These are phyloP conservation scores for Villa cingulata DNA, from an alignment of 2,888 invertebrate species.

Conservation along the genomic window DNA sequence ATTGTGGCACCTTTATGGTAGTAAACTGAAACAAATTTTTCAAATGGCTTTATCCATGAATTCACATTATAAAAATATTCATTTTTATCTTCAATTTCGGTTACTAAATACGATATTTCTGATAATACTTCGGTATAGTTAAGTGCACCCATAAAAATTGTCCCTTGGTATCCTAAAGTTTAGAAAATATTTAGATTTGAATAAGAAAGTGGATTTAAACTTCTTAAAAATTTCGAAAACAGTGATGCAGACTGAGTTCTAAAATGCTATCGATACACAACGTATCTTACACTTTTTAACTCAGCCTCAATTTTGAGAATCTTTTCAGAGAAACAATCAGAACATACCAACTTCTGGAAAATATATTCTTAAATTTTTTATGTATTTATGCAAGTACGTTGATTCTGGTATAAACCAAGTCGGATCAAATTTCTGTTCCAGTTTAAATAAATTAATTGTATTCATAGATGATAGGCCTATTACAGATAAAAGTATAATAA, in stretches of 20 bases:
- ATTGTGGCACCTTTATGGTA: conserved; percentile 43
- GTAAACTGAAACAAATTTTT: conserved; percentile 44
- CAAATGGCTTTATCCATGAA: conserved; percentile 54
- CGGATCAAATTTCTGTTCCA: conserved; percentile 67
- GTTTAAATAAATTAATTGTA: conserved; percentile 44
- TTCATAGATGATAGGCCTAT: conserved; percentile 46
- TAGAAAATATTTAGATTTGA: no score
- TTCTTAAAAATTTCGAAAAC: no score
- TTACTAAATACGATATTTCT: conserved; percentile 42
- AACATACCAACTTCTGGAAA: conserved; percentile 49
- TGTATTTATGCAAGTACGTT: conserved; percentile 50
- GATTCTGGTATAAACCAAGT: conserved; percentile 63
- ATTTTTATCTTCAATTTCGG: conserved; percentile 39
- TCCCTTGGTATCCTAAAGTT: conserved; percentile 38
- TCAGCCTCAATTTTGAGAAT: no score
- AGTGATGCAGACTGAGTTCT: no score
- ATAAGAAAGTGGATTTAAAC: no score
- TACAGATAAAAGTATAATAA: conserved; percentile 46
- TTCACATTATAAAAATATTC: conserved; percentile 42
- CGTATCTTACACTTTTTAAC: no score
- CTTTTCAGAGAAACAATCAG: no score
- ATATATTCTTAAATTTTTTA: conserved; percentile 41
- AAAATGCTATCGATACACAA: no score
- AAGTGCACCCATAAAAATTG: conserved; percentile 51
- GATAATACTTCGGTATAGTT: conserved; percentile 49